phyloP scores from a whole-genome alignment of 2,888 invertebrate genomes.

The Drosophila kuntzei region DNA sequence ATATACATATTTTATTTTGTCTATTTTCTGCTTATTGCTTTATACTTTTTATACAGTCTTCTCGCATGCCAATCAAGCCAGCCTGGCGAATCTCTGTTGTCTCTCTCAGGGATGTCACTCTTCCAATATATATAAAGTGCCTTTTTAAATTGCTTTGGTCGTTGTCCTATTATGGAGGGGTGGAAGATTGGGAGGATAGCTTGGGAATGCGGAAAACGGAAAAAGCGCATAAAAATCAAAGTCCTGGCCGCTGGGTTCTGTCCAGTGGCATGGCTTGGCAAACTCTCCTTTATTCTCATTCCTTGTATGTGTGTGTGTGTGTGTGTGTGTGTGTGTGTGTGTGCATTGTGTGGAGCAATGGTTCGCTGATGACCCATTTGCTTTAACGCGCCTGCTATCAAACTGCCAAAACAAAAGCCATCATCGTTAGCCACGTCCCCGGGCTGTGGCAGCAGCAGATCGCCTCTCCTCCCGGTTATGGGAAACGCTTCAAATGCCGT shows the following conservation, averaged over 20 bases:
- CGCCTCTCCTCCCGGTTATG: slow-evolving; percentile 64
- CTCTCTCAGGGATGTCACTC: slow-evolving; percentile 50
- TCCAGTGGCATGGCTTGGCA: slow-evolving; percentile 12
- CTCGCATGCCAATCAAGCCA: slow-evolving; percentile 40
- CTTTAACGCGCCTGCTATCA: slow-evolving; percentile 78
- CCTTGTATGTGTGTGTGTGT: slow-evolving; percentile 28
- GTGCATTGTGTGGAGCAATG: slow-evolving; percentile 66
- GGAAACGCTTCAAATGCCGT: slow-evolving; percentile 77
- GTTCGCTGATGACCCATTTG: slow-evolving; percentile 82
- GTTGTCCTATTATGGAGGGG: slow-evolving; percentile 47
- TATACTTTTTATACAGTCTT: slow-evolving; percentile 32
- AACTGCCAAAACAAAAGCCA: slow-evolving; percentile 81
- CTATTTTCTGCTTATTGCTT: slow-evolving; percentile 26
- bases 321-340: slow-evolving; percentile 56
- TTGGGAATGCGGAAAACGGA: slow-evolving; percentile 26
- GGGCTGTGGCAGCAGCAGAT: neutral
- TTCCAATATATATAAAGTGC: slow-evolving; percentile 59
- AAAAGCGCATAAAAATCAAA: slow-evolving; percentile 71
- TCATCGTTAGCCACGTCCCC: slow-evolving; percentile 69
- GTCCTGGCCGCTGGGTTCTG: slow-evolving; percentile 43
- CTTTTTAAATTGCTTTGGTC: slow-evolving; percentile 67
- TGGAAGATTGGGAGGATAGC: neutral
- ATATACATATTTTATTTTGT: slow-evolving; percentile 19
- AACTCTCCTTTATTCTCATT: neutral
- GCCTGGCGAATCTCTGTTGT: slow-evolving; percentile 18